Conservation (phyloP, 30 jellyfish, hydroid and myxozoan species). For the Mastigias papua region DNA sequence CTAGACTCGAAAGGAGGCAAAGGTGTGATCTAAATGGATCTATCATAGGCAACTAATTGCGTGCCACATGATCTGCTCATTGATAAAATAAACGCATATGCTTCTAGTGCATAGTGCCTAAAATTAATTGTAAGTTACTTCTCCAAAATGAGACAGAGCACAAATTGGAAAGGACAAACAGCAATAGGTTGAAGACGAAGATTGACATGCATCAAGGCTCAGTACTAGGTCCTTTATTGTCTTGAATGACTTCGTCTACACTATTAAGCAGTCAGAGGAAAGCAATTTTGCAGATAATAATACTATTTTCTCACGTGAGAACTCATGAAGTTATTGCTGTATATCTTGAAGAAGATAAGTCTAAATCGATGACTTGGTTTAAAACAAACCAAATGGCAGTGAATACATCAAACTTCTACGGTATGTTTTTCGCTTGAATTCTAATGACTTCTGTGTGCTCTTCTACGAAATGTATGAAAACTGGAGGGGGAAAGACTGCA, state of each 20-base stretch:
- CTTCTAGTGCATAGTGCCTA: not conserved
- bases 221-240: not conserved
- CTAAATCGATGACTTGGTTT: constrained; percentile 14
- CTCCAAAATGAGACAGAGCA: no score
- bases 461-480: no score
- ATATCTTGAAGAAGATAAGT: not conserved
- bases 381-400: constrained; percentile 7
- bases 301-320: not conserved
- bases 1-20: constrained; percentile 7
- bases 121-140: no score
- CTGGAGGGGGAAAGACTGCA: no score
- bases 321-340: constrained; percentile 7
- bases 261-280: constrained; percentile 1
- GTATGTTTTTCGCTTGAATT: not conserved
- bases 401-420: not conserved
- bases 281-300: constrained; percentile 2
- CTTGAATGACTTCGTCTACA: not conserved
- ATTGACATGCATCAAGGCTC: not conserved
- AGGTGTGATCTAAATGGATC: not conserved
- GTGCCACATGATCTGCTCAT: constrained; percentile 40
- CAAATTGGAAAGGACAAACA: no score
- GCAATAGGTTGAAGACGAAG: not conserved
- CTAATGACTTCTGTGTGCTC: no score
- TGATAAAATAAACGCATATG: constrained; percentile 15
- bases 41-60: not conserved